Evolutionary conservation across 2,797 vertebrate genomes (phyloP).

Genomic region (Spinus pinus): DNA sequence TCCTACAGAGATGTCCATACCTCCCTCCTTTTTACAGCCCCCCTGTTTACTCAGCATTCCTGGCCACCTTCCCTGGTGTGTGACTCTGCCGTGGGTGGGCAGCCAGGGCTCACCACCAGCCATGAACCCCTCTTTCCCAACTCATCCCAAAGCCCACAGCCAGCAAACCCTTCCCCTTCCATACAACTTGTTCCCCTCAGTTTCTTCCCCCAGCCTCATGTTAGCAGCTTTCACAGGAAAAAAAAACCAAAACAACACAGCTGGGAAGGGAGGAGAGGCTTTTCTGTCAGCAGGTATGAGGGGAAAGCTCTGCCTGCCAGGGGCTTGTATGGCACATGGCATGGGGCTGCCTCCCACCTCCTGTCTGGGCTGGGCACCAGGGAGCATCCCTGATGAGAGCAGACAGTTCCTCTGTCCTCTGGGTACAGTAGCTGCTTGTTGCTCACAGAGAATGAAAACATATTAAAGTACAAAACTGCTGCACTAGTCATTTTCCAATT

Average conservation of each 20-base stretch:
- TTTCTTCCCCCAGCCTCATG: neutral
- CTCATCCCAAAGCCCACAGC: neutral
- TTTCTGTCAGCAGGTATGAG: neutral
- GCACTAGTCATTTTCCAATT: conserved; percentile 71
- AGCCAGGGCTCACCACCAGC: neutral
- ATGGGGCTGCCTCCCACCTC: neutral
- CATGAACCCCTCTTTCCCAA: rapidly evolving
- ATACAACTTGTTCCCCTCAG: neutral
- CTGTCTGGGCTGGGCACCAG: neutral
- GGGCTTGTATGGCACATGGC: neutral
- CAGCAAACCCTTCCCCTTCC: neutral
- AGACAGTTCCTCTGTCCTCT: conserved; percentile 48
- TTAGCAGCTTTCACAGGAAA: neutral
- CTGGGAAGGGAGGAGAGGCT: neutral
- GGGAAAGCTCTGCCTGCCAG: neutral
- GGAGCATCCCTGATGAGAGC: conserved; percentile 46
- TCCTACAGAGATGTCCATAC: neutral
- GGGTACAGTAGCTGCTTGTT: conserved; percentile 61
- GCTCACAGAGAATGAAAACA: conserved; percentile 55
- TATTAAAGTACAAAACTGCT: conserved; percentile 70
- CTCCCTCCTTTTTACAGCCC: neutral
- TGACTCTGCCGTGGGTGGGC: rapidly evolving
- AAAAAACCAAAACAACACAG: neutral
- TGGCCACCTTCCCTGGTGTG: rapidly evolving
- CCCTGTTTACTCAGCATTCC: neutral